phyloP scores from a whole-genome alignment of 2,888 invertebrate species.

The Panzeria rudis region DNA sequence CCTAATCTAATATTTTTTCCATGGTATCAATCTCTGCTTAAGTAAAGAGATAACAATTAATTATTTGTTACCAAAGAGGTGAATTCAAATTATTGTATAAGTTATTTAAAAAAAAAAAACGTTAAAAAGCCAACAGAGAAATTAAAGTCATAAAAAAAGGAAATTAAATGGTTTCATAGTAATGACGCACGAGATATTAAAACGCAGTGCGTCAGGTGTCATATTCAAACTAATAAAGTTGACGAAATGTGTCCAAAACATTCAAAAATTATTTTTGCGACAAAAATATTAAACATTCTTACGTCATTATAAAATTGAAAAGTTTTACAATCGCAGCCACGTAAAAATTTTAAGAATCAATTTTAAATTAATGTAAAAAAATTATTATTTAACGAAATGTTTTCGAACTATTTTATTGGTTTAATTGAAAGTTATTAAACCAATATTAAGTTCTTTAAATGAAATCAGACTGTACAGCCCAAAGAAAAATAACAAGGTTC shows the following conservation, averaged over 20 bases:
- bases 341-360: too few species aligned
- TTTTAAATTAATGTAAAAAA: too few species aligned
- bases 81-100: neutral
- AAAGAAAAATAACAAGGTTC: too few species aligned
- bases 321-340: too few species aligned
- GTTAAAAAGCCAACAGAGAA: neutral
- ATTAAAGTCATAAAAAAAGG: neutral
- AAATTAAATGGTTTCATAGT: neutral
- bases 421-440: too few species aligned
- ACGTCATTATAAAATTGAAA: neutral
- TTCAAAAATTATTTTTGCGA: neutral
- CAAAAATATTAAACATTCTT: neutral
- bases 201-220: neutral
- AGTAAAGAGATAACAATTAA: neutral
- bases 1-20: neutral
- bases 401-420: too few species aligned
- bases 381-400: too few species aligned
- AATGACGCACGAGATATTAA: neutral
- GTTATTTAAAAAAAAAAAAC: neutral
- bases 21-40: neutral
- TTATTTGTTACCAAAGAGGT: neutral
- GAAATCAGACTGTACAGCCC: too few species aligned
- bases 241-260: neutral
- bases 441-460: too few species aligned
- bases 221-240: neutral